Percentiles rank a stretch among this genome's conserved stretches.
phyloP scores from a whole-genome alignment of 2,113 vertebrate genomes.

The Lipotes vexillifer region DNA sequence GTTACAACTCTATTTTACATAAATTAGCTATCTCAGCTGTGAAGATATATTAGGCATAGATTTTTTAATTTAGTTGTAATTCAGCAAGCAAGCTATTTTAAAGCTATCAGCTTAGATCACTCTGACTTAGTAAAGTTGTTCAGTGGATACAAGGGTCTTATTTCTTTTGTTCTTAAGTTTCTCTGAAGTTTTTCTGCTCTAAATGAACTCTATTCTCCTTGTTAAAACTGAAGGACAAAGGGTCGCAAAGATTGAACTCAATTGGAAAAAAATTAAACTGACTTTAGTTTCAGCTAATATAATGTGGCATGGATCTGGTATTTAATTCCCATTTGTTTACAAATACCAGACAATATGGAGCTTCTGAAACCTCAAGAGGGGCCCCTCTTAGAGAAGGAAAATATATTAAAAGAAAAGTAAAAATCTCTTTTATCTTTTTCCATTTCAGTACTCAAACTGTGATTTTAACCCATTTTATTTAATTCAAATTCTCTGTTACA shows the following conservation, averaged over 20 bases:
- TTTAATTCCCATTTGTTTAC: conserved; percentile 59
- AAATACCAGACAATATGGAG: conserved; percentile 39
- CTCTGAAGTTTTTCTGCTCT: neutral
- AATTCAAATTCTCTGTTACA: conserved; percentile 3
- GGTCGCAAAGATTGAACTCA: conserved; percentile 9
- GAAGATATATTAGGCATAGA: conserved; percentile 6
- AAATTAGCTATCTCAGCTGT: neutral
- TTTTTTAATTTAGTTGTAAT: neutral
- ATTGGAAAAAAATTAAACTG: conserved; percentile 22
- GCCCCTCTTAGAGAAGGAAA: conserved; percentile 18
- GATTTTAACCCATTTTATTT: neutral
- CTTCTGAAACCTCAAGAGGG: conserved; percentile 37
- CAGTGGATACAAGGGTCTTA: neutral
- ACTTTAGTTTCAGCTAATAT: conserved; percentile 37
- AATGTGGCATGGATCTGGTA: conserved; percentile 15
- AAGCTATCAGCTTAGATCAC: conserved; percentile 42
- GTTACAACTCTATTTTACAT: neutral
- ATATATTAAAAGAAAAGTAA: conserved; percentile 9
- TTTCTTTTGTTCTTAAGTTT: conserved; percentile 26
- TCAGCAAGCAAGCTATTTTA: neutral
- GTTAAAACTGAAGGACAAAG: conserved; percentile 51
- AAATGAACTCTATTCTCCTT: conserved; percentile 18
- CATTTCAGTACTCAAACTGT: neutral
- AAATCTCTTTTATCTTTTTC: conserved; percentile 1
- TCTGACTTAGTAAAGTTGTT: conserved; percentile 44